phyloP scores from a whole-genome alignment of 2,888 invertebrate species.

The Oscheius sp. region DNA sequence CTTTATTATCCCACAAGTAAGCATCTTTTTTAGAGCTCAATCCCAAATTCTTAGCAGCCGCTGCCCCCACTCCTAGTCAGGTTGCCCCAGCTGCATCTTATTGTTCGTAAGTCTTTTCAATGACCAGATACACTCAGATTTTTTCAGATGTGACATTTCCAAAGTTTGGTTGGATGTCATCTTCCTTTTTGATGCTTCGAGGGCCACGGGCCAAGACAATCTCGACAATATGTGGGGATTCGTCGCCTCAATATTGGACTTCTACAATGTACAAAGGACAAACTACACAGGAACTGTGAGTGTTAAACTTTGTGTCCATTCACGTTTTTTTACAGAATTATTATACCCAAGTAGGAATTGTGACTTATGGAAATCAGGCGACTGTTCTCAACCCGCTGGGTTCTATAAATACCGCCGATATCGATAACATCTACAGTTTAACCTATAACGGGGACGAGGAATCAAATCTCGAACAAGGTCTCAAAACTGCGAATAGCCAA shows the following conservation, averaged over 20 bases:
- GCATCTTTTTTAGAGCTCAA: no score
- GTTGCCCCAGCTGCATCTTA: no score
- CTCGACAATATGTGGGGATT: not conserved
- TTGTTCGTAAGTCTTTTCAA: no score
- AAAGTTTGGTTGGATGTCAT: slow-evolving; percentile 17
- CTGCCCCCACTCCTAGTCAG: no score
- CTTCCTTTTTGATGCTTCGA: slow-evolving; percentile 7
- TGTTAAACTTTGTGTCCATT: no score
- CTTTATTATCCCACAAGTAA: not conserved
- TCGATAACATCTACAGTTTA: not conserved
- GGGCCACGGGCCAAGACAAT: not conserved
- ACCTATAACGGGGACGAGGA: not conserved
- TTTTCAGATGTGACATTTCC: slow-evolving; percentile 5
- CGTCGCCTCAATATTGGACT: not conserved
- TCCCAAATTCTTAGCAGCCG: no score
- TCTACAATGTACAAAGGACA: not conserved
- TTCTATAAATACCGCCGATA: not conserved
- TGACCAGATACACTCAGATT: not conserved
- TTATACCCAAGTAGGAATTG: not conserved
- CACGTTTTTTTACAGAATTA: not conserved
- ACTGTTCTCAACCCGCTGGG: not conserved
- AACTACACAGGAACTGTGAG: not conserved
- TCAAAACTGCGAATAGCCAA: not conserved
- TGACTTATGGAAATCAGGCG: not conserved
- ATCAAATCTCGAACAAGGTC: not conserved